Conservation (phyloP, 23 tunicate genomes). For the Ciona savignyi region DNA sequence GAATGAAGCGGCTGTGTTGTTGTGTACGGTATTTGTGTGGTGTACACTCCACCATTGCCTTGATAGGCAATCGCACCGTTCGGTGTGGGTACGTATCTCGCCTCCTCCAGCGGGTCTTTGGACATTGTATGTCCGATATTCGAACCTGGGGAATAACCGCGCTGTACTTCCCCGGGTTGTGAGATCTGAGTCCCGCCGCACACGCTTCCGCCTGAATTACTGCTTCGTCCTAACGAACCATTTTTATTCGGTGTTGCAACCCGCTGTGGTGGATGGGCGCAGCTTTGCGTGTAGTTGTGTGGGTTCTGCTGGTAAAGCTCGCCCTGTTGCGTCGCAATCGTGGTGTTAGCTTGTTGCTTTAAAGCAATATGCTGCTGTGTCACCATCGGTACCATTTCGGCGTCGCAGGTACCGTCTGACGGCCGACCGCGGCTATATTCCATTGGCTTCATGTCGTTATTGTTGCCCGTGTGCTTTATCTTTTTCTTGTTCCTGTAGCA, state of each 20-base stretch:
- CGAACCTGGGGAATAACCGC: conserved; percentile 28
- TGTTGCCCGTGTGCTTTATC: conserved; percentile 15
- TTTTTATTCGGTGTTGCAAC: conserved; percentile 43
- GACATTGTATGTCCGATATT: neutral
- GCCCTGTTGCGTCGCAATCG: neutral
- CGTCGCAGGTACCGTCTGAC: neutral
- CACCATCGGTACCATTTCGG: conserved; percentile 21
- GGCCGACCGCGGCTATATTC: neutral
- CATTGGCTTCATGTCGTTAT: neutral
- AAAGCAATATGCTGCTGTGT: neutral
- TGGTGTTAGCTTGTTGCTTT: neutral
- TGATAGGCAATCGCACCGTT: conserved; percentile 4
- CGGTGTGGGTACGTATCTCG: conserved; percentile 11
- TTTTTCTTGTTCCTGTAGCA: conserved; percentile 39
- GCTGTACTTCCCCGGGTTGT: conserved; percentile 14
- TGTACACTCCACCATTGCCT: conserved; percentile 18
- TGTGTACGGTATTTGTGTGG: conserved; percentile 14
- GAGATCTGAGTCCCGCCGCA: conserved; percentile 25
- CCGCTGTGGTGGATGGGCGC: conserved; percentile 5
- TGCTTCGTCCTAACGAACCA: conserved; percentile 53
- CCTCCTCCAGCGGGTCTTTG: conserved; percentile 1
- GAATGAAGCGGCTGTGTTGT: conserved; percentile 14
- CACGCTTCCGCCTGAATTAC: conserved; percentile 56
- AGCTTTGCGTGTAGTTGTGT: conserved; percentile 15
- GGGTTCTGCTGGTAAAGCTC: neutral